These are phyloP conservation scores for Andrena bucephala DNA, from an alignment of 2,888 invertebrate genomes.

Conservation along the genomic window DNA sequence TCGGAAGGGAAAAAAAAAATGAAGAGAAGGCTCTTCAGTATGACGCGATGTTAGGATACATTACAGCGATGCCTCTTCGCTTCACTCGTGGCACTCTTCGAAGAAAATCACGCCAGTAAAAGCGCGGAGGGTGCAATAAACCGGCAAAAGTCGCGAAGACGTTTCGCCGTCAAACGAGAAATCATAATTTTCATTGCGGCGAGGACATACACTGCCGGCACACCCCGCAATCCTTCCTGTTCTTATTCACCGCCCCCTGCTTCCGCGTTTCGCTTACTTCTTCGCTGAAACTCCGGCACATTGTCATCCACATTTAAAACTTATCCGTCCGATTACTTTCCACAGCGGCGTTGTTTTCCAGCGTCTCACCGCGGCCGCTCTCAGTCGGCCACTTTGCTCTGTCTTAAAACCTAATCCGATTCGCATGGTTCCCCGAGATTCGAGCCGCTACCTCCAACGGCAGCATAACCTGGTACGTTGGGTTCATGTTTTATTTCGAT, in stretches of 20 bases:
- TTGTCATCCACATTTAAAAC: conserved; percentile 36
- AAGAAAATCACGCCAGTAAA: conserved; percentile 45
- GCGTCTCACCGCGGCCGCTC: background rate
- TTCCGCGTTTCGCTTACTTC: conserved; percentile 33
- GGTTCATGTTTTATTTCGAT: conserved; percentile 48
- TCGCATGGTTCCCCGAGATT: conserved; percentile 44
- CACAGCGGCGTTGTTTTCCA: conserved; percentile 13
- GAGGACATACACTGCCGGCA: conserved; percentile 62
- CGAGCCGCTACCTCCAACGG: background rate
- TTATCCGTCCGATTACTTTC: conserved; percentile 45
- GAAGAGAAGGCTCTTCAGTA: background rate
- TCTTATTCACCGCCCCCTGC: conserved; percentile 6
- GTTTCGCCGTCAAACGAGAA: conserved; percentile 74
- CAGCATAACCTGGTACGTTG: conserved; percentile 14
- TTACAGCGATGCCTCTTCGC: conserved; percentile 20
- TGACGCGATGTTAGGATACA: conserved; percentile 6
- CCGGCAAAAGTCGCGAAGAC: conserved; percentile 24
- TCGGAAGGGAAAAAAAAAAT: background rate
- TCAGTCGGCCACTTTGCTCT: background rate
- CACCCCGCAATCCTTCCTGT: conserved; percentile 69
- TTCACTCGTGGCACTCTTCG: background rate
- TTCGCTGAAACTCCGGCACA: conserved; percentile 11
- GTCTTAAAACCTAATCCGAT: conserved; percentile 50
- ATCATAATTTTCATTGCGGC: conserved; percentile 79
- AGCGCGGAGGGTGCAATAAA: conserved; percentile 45